Conservation (phyloP, 2,888 invertebrate genomes). For the Lacanobia wlatinum region DNA sequence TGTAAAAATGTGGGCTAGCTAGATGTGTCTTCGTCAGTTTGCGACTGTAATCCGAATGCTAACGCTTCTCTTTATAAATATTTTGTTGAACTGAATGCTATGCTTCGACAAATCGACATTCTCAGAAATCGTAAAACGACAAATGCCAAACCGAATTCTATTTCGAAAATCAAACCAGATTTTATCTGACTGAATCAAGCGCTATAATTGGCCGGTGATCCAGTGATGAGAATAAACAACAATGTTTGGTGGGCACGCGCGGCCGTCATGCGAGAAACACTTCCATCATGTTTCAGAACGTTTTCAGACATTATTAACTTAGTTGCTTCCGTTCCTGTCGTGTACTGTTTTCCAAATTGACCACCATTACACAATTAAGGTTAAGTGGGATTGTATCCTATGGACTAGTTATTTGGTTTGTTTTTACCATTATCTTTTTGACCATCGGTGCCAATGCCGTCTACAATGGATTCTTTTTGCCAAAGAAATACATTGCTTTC, state of each 20-base stretch:
- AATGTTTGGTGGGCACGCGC: slow-evolving; percentile 64
- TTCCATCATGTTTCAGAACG: slow-evolving; percentile 78
- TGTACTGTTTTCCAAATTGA: slow-evolving; percentile 67
- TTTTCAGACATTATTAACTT: slow-evolving; percentile 75
- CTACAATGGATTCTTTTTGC: not conserved
- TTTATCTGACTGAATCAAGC: slow-evolving; percentile 55
- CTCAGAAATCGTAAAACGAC: not conserved
- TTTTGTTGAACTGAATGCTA: not conserved
- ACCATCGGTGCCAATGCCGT: not conserved
- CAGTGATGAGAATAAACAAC: slow-evolving; percentile 66
- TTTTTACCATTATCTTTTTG: slow-evolving; percentile 42
- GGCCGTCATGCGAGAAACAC: slow-evolving; percentile 76
- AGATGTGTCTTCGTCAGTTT: too few species aligned
- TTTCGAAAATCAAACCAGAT: slow-evolving; percentile 42
- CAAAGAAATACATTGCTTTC: not conserved
- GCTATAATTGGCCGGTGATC: slow-evolving; percentile 65
- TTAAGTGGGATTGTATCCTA: slow-evolving; percentile 66
- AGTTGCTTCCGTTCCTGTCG: slow-evolving; percentile 71
- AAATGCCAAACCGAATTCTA: slow-evolving; percentile 34
- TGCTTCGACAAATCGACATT: not conserved
- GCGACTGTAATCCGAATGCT: too few species aligned
- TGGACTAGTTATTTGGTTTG: slow-evolving; percentile 46
- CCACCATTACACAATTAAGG: slow-evolving; percentile 68
- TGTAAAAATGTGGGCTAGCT: too few species aligned
- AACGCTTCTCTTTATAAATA: not conserved